Base-by-base conservation (phyloP, 2,113 vertebrate genomes). In the Eleginops maclovinus region DNA sequence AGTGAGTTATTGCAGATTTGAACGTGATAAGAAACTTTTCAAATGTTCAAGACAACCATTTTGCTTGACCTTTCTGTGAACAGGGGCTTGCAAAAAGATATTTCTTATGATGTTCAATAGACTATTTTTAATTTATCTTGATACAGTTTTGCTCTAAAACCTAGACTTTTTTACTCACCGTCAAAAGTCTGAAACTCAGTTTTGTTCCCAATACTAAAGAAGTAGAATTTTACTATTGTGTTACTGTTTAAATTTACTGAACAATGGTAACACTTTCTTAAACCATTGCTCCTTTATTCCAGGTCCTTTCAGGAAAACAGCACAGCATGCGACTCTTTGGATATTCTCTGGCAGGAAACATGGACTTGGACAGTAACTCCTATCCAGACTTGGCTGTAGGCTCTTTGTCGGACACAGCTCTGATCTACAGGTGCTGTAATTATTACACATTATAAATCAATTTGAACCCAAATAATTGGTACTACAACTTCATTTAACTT, bases 301-400 rank as follows among this genome's bases (percentile, higher is more conserved):
- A 99, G 98, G 87, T 97, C 87, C 96, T 99, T 12, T 94, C 96
- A 82, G 97, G 96, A 17, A 94, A 88, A 75, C 80, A 94, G 43
- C 88, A 94, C 76, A 91, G 90, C 44, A 90, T 95, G 9, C 85
- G 2, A 36, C 95, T 94, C 54, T 99, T 99, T 91, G 98, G 98
- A 64, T 99, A 99, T 87, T 99, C 98, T 63, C 91, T 99, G 91
- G 96, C 97, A 71, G 98, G 98, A 71, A 96, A 97, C 87, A 96
- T 99, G 97, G 98, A 99, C 87, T 86, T 99, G 86, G 98, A 99
- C 81, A 85, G 88, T 69, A 99, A 99, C 91, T 94, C 92, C 17
- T 99, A 99, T 77, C 98, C 98, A 53, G 98, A 99, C 70, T 79
- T 99, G 83, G 98, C 96, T 63, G 94, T 99, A 49, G 98, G 98